Percentiles rank a stretch among this genome's conserved stretches.
Conservation (phyloP, 2,113 vertebrate genomes). For the Labeo rohita region DNA sequence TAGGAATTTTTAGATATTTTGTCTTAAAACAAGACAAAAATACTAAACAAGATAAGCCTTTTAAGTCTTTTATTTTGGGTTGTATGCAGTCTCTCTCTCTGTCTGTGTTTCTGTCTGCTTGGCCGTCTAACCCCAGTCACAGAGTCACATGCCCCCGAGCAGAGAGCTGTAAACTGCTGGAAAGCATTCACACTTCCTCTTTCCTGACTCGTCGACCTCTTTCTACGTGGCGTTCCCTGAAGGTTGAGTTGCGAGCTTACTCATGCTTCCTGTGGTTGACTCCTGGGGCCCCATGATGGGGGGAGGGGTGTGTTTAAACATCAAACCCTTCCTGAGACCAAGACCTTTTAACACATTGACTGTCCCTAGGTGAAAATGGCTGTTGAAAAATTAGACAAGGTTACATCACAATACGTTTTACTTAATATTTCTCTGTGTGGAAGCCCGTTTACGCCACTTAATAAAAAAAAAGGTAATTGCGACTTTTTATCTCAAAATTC, state of each 20-base stretch:
- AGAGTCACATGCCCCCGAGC: conserved; percentile 4
- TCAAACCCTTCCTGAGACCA: not conserved
- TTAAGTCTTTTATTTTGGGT: not conserved
- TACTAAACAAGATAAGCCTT: no score
- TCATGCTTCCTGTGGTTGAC: conserved; percentile 58
- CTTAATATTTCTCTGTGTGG: not conserved
- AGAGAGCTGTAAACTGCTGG: conserved; percentile 43
- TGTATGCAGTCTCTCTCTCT: not conserved
- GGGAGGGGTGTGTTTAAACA: conserved; percentile 29
- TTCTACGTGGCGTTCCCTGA: conserved; percentile 35
- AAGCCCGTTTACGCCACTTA: no score
- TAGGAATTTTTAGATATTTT: no score
- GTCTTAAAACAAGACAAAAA: no score
- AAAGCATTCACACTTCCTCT: conserved; percentile 53
- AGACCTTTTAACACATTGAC: not conserved
- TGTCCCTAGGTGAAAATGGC: not conserved
- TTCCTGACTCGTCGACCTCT: conserved; percentile 27
- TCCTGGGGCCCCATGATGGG: not conserved
- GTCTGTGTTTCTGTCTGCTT: not conserved
- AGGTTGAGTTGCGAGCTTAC: conserved; percentile 38
- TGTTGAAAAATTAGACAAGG: not conserved
- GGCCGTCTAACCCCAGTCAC: not conserved
- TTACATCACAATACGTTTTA: not conserved
- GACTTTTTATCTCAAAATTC: no score
- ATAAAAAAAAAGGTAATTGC: no score